A percentile compares a stretch with the other conserved stretches of the same genome.
These are phyloP conservation scores for Grapholita molesta DNA, from an alignment of 1,140 invertebrate species.

Conservation along the genomic window DNA sequence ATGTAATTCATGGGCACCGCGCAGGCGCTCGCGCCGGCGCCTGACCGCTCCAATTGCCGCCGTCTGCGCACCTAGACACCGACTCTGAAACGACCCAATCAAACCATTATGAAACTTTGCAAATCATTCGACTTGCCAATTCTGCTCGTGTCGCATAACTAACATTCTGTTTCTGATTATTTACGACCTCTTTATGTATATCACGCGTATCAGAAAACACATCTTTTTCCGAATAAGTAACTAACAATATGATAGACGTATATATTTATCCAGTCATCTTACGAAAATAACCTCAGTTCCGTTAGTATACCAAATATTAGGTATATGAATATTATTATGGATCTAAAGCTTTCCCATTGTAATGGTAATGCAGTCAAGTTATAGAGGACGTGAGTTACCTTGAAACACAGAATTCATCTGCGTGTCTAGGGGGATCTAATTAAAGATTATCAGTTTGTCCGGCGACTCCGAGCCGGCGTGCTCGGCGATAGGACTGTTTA, in stretches of 20 bases:
- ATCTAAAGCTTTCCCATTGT: not conserved
- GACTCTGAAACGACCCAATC: not conserved
- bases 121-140: not conserved
- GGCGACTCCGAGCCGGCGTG: constrained; percentile 10
- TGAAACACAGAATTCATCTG: not conserved
- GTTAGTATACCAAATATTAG: not conserved
- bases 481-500: constrained; percentile 15
- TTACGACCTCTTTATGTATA: not conserved
- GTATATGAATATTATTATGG: not conserved
- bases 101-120: constrained; percentile 4
- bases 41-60: constrained; percentile 61
- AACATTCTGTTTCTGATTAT: not conserved
- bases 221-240: not conserved
- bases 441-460: constrained; percentile 18
- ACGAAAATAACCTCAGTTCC: not conserved
- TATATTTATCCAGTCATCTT: not conserved
- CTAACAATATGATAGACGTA: not conserved
- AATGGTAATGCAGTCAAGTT: not conserved
- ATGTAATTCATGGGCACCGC: constrained; percentile 33
- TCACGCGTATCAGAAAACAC: not conserved
- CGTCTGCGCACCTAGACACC: constrained; percentile 22
- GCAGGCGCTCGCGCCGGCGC: constrained; percentile 36
- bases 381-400: not conserved
- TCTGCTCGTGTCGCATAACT: not conserved
- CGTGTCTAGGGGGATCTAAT: constrained; percentile 17